Evolutionary conservation across 2,797 vertebrate genomes (phyloP), one percentile per base, ranked within the genome.

Genomic region (Cossypha niveicapilla): DNA sequence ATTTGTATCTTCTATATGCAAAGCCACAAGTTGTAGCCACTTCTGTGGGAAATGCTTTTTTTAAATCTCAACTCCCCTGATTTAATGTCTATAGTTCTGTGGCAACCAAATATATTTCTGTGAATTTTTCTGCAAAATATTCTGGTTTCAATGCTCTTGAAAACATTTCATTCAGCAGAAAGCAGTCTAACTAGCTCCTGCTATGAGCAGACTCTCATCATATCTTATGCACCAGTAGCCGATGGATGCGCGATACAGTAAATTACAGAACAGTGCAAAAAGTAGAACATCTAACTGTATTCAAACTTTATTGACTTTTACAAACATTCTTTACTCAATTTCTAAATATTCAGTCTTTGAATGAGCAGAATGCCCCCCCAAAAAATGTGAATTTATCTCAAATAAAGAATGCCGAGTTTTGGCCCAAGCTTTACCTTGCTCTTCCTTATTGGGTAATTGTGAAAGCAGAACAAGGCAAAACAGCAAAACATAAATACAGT

Each of bases 31-130:
- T 76, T 2, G 3, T 35, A 91, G 60, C 10, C 23, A 25, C 18
- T 73, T 70, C 10, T 0, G 2, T 1, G 0, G 56, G 34, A 15
- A 56, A 76, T 23, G 22, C 11, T 39, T 68, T 75, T 39, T 72
- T 66, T 2, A 17, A 0, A 9, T 34, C 44, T 82, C 1, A 0
- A 9, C n/a, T 94, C 13, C 18, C 8, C 16, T 1, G 1, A 16
- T 41, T 27, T 72, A 66, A 63, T 56, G 41, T 45, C 70, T 70
- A 32, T 2, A 24, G 8, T 18, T 86, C 51, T 60, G n/a, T 56
- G 51, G n/a, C 15, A 66, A 61, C 32, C 32, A 66, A 25, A 47
- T 8, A 47, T 47, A 22, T 22, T 44, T 60, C 74, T 30, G 14
- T 18, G 79, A 82, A 87, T 71, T 25, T 63, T 84, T 60, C 74